Evolutionary conservation across 2,797 vertebrate species (phyloP), one percentile per base, ranked within the genome.

Genomic region (Pseudocheirus occidentalis): DNA sequence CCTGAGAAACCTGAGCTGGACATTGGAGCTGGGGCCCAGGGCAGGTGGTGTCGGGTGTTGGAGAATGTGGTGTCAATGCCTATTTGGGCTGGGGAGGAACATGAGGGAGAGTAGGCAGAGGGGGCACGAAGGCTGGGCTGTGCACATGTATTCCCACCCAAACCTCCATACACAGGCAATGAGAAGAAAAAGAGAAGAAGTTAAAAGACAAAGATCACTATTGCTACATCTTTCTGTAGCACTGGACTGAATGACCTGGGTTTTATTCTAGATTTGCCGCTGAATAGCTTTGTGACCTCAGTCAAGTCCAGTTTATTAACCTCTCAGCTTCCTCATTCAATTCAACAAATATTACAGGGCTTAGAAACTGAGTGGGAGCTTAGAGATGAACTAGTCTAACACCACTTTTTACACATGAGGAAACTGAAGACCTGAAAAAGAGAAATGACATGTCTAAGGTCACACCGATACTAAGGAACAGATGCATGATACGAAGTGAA

Each of bases 41-140:
- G 97, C 96, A 98, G 50, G 57, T 90, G 93, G 98, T 98, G 95
- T 98, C 98, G 94, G 97, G 95, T 97, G 97, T 97, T 95, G 81
- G 92, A 96, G 95, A 97, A 81, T 92, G 94, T 16, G 40, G 92
- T 93, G 94, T 96, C 96, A 96, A 0, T 96, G 97, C 59, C 95
- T 93, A 96, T 92, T 97, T 27, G 66, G 81, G 28, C 87, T 9
- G 18, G 66, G 52, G 91, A 52, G 90, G 59, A 96, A 66, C 24
- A 55, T 55, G 34, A 93, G 62, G 66, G 50, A 18, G 66, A 34
- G 62, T 52, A 59, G 55, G 29, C 52, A 55, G 52, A 55, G 53
- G 53, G 90, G 52, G 24, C 40, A 81, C 1, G 7, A 24, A 73
- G n/a, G 18, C 21, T 24, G 59, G 31, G 59, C 31, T 5, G 31